These are phyloP conservation scores for Poeciliopsis presidionis DNA, from an alignment of 2,797 vertebrate genomes.

Conservation along the genomic window DNA sequence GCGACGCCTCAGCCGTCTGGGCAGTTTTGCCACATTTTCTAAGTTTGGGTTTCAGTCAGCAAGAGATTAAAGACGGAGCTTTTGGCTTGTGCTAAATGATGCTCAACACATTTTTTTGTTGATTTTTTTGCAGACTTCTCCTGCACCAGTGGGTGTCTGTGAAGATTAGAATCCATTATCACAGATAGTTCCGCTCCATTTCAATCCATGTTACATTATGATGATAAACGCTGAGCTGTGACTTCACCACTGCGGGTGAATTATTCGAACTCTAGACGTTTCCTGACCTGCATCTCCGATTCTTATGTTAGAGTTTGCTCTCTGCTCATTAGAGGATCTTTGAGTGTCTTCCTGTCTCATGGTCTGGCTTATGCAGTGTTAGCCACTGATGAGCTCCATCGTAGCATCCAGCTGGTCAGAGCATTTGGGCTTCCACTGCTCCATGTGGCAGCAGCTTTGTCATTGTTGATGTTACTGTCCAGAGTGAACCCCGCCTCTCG, in stretches of 20 bases:
- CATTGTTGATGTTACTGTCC: neutral
- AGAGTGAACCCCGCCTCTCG: no score
- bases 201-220: constrained; percentile 4
- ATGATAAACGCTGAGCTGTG: neutral
- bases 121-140: neutral
- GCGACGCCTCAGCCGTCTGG: neutral
- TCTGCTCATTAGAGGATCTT: neutral
- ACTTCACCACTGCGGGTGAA: neutral
- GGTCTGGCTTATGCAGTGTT: neutral
- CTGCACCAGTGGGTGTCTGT: constrained; percentile 2
- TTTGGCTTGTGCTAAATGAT: neutral
- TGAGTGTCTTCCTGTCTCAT: neutral
- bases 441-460: neutral
- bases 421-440: neutral
- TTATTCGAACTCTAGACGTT: neutral
- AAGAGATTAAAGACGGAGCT: neutral
- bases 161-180: neutral
- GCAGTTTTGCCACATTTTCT: constrained; percentile 6
- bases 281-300: neutral
- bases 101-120: neutral
- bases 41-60: constrained; percentile 7
- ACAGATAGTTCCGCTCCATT: neutral
- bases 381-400: neutral
- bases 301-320: neutral
- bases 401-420: neutral